phyloP scores from a whole-genome alignment of 2,113 vertebrate species.

The Vulpes ferrilata region DNA sequence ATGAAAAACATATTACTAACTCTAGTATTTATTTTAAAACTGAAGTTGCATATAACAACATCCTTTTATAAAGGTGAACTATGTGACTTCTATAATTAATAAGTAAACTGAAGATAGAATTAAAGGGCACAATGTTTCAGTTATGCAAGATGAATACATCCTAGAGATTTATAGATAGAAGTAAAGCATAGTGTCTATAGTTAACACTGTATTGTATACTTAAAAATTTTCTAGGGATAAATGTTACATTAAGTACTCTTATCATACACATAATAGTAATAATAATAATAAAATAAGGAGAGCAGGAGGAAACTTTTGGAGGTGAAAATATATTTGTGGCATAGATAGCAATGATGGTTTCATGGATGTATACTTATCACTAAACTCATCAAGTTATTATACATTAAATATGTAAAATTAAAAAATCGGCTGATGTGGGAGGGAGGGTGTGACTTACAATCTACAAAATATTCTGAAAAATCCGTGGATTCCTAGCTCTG shows the following conservation, averaged over 20 bases:
- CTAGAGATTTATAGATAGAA: background rate
- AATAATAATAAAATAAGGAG: background rate
- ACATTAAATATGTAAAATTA: background rate
- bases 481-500: background rate
- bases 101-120: constrained; percentile 6
- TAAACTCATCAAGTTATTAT: background rate
- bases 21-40: constrained; percentile 26
- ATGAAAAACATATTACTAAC: background rate
- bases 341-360: background rate
- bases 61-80: background rate
- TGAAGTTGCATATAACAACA: background rate
- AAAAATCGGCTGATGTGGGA: background rate
- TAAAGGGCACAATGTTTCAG: background rate
- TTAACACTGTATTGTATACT: background rate
- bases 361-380: background rate
- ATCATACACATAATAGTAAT: background rate
- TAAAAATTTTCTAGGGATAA: background rate
- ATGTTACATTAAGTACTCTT: background rate
- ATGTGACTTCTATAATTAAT: background rate
- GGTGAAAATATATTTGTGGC: background rate
- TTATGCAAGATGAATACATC: background rate
- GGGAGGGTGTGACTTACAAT: background rate
- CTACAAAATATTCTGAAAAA: constrained; percentile 8
- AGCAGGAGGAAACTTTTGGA: background rate
- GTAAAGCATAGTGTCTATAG: background rate